Conservation (phyloP, 2,113 vertebrate species). For the Dolichotis patagonum region DNA sequence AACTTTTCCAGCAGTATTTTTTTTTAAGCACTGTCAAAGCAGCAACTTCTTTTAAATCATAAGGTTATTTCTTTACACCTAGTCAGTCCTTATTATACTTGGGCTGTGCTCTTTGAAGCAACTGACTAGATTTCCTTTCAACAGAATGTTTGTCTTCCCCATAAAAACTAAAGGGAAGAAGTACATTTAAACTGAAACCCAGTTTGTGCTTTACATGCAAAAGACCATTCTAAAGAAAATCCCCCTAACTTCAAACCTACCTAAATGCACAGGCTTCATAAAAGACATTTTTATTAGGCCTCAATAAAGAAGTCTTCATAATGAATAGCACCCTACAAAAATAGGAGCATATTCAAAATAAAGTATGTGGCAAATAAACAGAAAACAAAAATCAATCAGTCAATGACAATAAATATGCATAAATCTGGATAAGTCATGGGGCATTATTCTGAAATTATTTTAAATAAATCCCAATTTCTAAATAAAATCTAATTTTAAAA, state of each 20-base stretch:
- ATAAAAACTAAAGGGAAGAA: constrained; percentile 71
- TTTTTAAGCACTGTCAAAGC: constrained; percentile 80
- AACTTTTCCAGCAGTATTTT: constrained; percentile 73
- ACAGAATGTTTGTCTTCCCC: constrained; percentile 73
- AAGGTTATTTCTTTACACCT: constrained; percentile 65
- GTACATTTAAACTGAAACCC: constrained; percentile 75
- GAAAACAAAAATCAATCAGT: constrained; percentile 44
- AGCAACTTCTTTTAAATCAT: constrained; percentile 77
- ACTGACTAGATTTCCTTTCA: constrained; percentile 77
- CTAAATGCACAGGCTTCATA: constrained; percentile 77
- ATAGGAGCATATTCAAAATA: constrained; percentile 69
- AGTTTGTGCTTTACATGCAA: constrained; percentile 81
- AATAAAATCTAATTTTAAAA: constrained; percentile 67
- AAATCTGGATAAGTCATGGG: constrained; percentile 40
- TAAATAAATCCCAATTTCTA: constrained; percentile 78
- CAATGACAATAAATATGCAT: not conserved
- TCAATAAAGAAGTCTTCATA: constrained; percentile 72
- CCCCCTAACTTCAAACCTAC: constrained; percentile 66
- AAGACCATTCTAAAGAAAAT: constrained; percentile 65
- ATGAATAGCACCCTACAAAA: constrained; percentile 72
- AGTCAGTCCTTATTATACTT: constrained; percentile 80
- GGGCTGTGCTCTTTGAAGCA: constrained; percentile 72
- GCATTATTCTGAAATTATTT: constrained; percentile 79
- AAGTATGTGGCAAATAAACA: constrained; percentile 59
- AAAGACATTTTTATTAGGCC: constrained; percentile 70